Base-by-base conservation (phyloP, 1,140 invertebrate species). In the Luehdorfia chinensis region DNA sequence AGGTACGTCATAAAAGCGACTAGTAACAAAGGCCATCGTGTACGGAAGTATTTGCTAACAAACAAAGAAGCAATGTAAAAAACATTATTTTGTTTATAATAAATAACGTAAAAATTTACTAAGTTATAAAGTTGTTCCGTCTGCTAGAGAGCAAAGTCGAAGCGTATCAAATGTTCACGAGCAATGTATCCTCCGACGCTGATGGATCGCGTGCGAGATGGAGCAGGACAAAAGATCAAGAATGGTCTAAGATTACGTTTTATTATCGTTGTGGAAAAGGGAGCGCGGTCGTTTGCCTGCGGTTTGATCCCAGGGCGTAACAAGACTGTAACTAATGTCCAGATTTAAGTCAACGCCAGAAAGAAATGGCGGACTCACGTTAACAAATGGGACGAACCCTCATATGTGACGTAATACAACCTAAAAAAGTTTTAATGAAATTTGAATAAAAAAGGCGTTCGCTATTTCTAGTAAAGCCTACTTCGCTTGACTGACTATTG, bases 281-380 rank as follows among this genome's bases (percentile, higher is more conserved):
- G 39, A 43, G 39, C 25, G 14, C 39, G 39, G 39, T 43, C 39
- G 39, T 43, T 43, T 43, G 39, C 39, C 39, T 43, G 39, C 39
- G 39, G 39, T 43, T 16, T 28, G 25, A 43, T 43, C 39, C 39
- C 14, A 5, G 33, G 33, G 19, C 33, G 33, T 36, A 21, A 21
- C 18, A 36, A 16, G 39, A 16, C 39, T 41, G 25, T 43, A 43
- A 43, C 25, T 43, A 43, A 43, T 43, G 39, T 43, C 39, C 39
- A 43, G 25, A 12, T 43, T 18, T 28, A 16, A 28, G 15, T 11
- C 33, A 9, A 23, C 33, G 18, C 33, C 11, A 16, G 13, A 28
- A 43, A 43, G 39, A 43, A 43, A 43, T 43, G 25, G 39, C 25
- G 21, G 21, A 27, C 3, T 41, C 12, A 28, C 9, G 0, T 43